Evolutionary conservation across 2,113 vertebrate species (phyloP), one percentile per base, ranked within the genome.

Genomic region (Xenopus borealis): DNA sequence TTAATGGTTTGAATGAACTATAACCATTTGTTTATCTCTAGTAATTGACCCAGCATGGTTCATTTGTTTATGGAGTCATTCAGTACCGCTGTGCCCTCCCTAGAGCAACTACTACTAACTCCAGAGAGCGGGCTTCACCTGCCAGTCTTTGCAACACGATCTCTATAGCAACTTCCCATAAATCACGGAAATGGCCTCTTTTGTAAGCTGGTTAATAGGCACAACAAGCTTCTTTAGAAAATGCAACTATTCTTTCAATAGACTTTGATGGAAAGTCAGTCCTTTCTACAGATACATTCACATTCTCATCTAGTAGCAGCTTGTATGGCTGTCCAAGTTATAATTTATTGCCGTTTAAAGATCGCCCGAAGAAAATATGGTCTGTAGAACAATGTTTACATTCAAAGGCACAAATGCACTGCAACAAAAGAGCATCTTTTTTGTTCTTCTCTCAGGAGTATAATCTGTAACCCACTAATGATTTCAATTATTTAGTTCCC

Each of bases 141-240:
- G 90, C 90, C 87, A 87, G 87, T 91, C 88, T 89, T 84, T 86
- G 82, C 89, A 81, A 86, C 80, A 79, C 81, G 79, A 90, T 94
- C 89, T 88, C 93, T 92, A 93, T 93, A 91, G 93, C 88, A 91
- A 93, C 90, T 84, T 80, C 86, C 89, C 87, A 94, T 96, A 95
- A 95, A 96, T 96, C 93, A 95, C 86, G 88, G 88, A 94, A 95
- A 95, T 90, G 88, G 90, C 88, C 88, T 86, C 92, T 93, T 96
- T 95, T 95, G 92, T 94, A 89, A 88, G 91, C 93, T 94, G 92
- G 93, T 96, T 96, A 96, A 95, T 94, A 94, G 93, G 93, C 94
- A 91, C 93, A 92, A 96, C 94, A 95, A 96, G 94, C 90, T 90
- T 93, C 93, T 91, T 92, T 91, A 95, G 92, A 96, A 94, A 94